Base-by-base conservation (phyloP, 2,797 vertebrate genomes). In the Anisognathus igniventris region DNA sequence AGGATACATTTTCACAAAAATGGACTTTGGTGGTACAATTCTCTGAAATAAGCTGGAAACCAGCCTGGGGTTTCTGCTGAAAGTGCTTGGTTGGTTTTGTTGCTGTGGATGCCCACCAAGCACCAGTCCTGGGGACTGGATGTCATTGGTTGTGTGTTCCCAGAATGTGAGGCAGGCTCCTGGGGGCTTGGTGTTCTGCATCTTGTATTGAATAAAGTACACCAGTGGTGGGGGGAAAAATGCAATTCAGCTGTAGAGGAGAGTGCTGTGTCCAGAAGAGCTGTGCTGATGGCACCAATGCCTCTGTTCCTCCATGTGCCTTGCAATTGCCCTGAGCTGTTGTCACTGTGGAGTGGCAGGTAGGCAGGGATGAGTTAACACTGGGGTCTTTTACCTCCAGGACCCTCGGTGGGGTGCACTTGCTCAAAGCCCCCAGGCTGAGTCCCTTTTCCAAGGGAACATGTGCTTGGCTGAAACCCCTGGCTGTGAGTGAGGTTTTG, bases 1-100 rank as follows among this genome's bases (percentile, higher is more conserved):
- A 92, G 90, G 93, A 48, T 93, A 85, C 68, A 70, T 94, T 95
- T 89, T 92, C 62, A 47, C 53, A 85, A 39, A 93, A 77, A 73
- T 28, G 27, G 82, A 42, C 68, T 95, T 67, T 78, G 73, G 83
- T 79, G 71, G 66, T 60, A 42, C 42, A 53, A 0, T 86, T 61
- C 61, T 50, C 70, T 58, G 62, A 62, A 82, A 45, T 5, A 28
- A 84, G 25, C 78, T 90, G 83, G 48, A 79, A 90, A 30, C 12
- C 54, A 48, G 50, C 42, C 68, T 61, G 62, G 22, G 22, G 17
- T 60, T 62, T 21, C 5, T 6, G 40, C 44, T 58, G 74, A 33
- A 44, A 91, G 39, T 8, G 20, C 24, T 56, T 37, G 25, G 6
- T 50, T 44, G 9, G 7, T 50, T 42, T 3, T 5, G 47, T 40